Evolutionary conservation across 30 jellyfish, hydroid and myxozoan genomes (phyloP), one percentile per base, ranked within the genome.

Genomic region (Aurelia sp.): DNA sequence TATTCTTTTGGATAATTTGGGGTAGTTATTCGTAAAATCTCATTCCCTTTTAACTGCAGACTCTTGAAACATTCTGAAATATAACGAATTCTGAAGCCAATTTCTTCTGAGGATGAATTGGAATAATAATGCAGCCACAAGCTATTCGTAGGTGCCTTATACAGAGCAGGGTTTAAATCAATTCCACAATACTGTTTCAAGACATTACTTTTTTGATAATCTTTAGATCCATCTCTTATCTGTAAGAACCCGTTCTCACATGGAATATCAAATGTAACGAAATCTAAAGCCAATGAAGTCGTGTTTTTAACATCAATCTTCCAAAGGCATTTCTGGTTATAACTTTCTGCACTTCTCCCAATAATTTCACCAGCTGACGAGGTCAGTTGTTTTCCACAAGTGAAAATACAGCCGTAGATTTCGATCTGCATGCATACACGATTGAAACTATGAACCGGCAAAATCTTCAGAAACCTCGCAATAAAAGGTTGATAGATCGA

Each of bases 1-100:
- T 88, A 88, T 10, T 88, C 97, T 3, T 60, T 40, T 13, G 97
- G 97, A 74, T 55, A 88, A 53, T 79, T 73, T 68, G 97, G 97
- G 17, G 92, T 57, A 12, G 44, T 55, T 17, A 88, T 73, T 21
- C n/a, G 16, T 16, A 60, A 3, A 16, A 30, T 60, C 58, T 88
- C 79, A 18, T 21, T 58, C 16, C 60, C 80, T 13, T 55, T 19
- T 5, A 88, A 35, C 15, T 41, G 22, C 4, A 88, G 50, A 18
- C 15, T 63, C 44, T 79, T 64, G 53, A 20, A 8, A 63, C 97
- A 88, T 31, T 67, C 87, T 6, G 97, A 74, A n/a, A n/a, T 61
- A 62, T 88, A 88, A 24, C 88, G 63, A 67, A 82, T 40, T 38
- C 85, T 68, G 51, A 88, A 88, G 48, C 97, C 97, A 63, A 88